Evolutionary conservation across 2,888 invertebrate species (phyloP).

Genomic region (Cantharis nigra): DNA sequence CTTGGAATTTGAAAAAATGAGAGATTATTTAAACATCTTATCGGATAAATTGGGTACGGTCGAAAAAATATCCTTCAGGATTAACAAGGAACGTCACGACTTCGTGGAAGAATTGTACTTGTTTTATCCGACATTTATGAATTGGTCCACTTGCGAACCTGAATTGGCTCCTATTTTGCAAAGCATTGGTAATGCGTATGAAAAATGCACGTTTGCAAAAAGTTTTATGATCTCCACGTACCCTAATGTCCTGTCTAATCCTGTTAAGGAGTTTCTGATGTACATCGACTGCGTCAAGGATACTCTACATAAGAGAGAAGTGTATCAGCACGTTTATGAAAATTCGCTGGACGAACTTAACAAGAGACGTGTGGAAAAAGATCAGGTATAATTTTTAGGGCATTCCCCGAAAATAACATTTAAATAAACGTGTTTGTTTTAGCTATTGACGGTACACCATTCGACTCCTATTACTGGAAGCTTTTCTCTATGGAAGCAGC

Average conservation of each 20-base stretch:
- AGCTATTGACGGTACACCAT: constrained; percentile 21
- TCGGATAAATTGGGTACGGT: constrained; percentile 66
- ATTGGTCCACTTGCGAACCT: constrained; percentile 66
- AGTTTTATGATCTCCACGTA: constrained; percentile 55
- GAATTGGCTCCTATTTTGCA: constrained; percentile 57
- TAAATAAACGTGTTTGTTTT: constrained; percentile 1
- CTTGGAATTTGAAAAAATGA: constrained; percentile 66
- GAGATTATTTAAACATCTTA: constrained; percentile 64
- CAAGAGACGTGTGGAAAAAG: constrained; percentile 65
- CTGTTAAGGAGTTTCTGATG: constrained; percentile 65
- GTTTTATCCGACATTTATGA: constrained; percentile 64
- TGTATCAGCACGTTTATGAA: constrained; percentile 68
- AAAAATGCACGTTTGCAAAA: constrained; percentile 58
- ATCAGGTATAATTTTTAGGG: constrained; percentile 58
- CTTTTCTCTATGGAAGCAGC: constrained; percentile 64
- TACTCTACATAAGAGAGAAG: constrained; percentile 65
- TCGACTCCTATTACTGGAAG: constrained; percentile 41
- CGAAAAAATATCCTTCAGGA: constrained; percentile 67
- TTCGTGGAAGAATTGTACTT: constrained; percentile 62
- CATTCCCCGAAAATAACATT: neutral
- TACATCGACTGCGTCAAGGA: constrained; percentile 72
- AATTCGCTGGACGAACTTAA: constrained; percentile 65
- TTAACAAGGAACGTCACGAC: constrained; percentile 66
- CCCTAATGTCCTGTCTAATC: constrained; percentile 53
- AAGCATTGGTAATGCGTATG: constrained; percentile 57